Evolutionary conservation across 2,113 vertebrate species (phyloP).

Genomic region (Entomyzon cyanotis): DNA sequence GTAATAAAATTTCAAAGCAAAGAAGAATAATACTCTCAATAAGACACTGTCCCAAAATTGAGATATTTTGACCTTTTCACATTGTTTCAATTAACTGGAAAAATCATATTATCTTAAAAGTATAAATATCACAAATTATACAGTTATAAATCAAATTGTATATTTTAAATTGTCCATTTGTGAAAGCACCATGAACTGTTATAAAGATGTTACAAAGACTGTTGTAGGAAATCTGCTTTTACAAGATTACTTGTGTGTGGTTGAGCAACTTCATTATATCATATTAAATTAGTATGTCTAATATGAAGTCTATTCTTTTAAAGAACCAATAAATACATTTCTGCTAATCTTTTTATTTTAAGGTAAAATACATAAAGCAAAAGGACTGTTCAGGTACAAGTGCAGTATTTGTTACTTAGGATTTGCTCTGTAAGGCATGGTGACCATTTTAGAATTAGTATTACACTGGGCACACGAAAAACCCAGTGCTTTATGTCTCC

Average conservation of each 20-base stretch:
- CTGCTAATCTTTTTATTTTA: background rate
- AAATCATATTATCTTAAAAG: background rate
- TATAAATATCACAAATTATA: background rate
- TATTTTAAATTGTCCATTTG: background rate
- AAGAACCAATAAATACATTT: background rate
- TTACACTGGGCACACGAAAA: background rate
- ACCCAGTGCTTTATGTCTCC: background rate
- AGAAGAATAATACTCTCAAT: background rate
- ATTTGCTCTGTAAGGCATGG: background rate
- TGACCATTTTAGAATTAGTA: background rate
- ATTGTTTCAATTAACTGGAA: background rate
- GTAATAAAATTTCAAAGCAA: background rate
- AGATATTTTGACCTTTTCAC: background rate
- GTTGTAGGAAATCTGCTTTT: background rate
- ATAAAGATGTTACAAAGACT: background rate
- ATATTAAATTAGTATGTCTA: background rate
- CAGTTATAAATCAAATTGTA: background rate
- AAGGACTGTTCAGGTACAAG: accelerated
- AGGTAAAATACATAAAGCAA: background rate
- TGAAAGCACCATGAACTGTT: background rate
- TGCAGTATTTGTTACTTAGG: background rate
- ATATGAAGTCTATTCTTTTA: background rate
- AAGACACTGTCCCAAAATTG: background rate
- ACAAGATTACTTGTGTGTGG: background rate
- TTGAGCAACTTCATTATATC: background rate